A percentile compares a stretch with the other conserved stretches of the same genome.
Conservation (phyloP, 2,113 vertebrate genomes). For the Lagenorhynchus albirostris region DNA sequence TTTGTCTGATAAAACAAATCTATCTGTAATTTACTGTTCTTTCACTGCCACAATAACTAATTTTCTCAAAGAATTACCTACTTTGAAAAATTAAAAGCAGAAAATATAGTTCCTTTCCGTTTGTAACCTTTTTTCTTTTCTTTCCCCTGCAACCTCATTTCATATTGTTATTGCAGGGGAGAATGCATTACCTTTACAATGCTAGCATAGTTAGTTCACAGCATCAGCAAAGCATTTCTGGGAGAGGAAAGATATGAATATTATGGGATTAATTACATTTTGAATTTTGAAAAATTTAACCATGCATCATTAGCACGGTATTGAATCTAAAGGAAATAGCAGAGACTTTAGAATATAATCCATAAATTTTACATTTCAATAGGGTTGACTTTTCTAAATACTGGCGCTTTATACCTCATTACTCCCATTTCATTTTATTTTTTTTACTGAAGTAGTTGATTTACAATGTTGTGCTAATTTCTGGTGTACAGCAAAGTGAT, state of each 20-base stretch:
- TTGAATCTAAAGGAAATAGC: not conserved
- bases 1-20: not conserved
- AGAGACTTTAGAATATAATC: not conserved
- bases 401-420: not conserved
- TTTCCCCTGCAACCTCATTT: not conserved
- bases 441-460: not conserved
- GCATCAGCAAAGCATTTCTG: not conserved
- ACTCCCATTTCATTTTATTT: not conserved
- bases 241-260: not conserved
- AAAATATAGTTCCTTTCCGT: not conserved
- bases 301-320: not conserved
- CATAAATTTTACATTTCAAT: not conserved
- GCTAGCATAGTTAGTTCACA: not conserved
- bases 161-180: not conserved
- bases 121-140: not conserved
- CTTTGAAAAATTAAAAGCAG: not conserved
- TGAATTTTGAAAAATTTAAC: constrained; percentile 3
- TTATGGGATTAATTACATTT: not conserved
- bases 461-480: not conserved
- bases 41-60: not conserved
- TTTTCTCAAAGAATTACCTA: not conserved
- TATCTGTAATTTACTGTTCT: constrained; percentile 6
- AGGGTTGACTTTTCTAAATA: not conserved
- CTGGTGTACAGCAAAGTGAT: not conserved
- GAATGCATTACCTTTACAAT: not conserved